Evolutionary conservation across 2,797 vertebrate genomes (phyloP), one percentile per base, ranked within the genome.

Genomic region (Alauda arvensis): DNA sequence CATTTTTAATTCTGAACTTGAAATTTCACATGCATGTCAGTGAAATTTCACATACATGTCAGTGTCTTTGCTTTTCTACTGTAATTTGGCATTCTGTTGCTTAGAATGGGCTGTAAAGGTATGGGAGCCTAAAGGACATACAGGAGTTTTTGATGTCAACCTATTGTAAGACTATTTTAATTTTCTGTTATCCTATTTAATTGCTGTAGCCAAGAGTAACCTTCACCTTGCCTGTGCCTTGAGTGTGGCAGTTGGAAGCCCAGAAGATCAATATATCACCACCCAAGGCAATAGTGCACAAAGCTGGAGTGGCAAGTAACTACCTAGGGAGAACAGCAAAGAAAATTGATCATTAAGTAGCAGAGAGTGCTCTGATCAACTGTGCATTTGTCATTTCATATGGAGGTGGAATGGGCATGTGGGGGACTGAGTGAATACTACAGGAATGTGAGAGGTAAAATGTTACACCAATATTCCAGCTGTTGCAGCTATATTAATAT

Each of bases 361-460:
- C 16, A 8, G 78, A 34, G 52, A 17, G 45, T 76, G 12, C 46
- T 81, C 18, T 81, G 63, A 62, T 78, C 37, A 66, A 4, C 43
- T 63, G 34, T 56, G 19, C 11, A 2, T 72, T 83, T 89, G 39
- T 74, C 5, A 18, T 81, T 83, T 89, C 0, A 0, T 26, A 4
- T 25, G n/a, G 25, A 37, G 46, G 21, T 83, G 61, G 34, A 29
- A n/a, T 60, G 26, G 0, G 0, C 3, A 0, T n/a, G 9, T 34
- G 14, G 24, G 18, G 9, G 46, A 33, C 40, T 66, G 62, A 59
- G 33, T 70, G 56, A 76, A 56, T 71, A 19, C 72, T 68, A 3
- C 24, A 31, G 51, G n/a, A 71, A 55, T 0, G 0, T 34, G 42
- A 80, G 45, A 39, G 10, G 52, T 66, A 87, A 81, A 78, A 66